Evolutionary conservation across 2,797 vertebrate genomes (phyloP), one percentile per base, ranked within the genome.

Genomic region (Notolabrus celidotus): DNA sequence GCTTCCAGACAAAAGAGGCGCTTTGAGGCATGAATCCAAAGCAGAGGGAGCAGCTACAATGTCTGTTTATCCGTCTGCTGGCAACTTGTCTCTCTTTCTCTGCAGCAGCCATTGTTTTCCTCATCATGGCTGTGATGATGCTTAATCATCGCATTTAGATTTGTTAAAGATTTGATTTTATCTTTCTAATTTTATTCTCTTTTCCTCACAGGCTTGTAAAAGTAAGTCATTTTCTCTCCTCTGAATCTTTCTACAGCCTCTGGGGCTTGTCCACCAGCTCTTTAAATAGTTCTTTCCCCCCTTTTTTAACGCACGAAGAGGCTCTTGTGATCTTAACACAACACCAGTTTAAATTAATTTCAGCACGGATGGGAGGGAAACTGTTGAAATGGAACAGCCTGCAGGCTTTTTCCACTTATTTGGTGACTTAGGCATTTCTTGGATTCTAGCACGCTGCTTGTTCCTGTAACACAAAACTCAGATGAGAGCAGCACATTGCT

Each of bases 341-440:
- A 88, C 88, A 88, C 85, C 82, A 85, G 82, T 88, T 91, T 73
- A 92, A 93, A 92, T 93, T 88, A 90, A 92, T 92, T 91, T 92
- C 80, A 80, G 76, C 82, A 71, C 5, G 52, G 74, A 88, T 82
- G 84, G 85, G 88, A 76, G 88, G 83, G 74, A 77, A 76, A 83
- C 75, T 79, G 88, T 83, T 88, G 88, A 89, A 91, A 86, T 90
- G 84, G 84, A 93, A 89, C 83, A 79, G 85, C 90, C 88, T 5
- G 74, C 77, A 80, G 87, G 83, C 77, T 83, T 89, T 90, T 90
- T 86, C 88, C 87, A 87, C 81, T 87, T 84, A 90, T 92, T 92
- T 89, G 82, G 89, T 92, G 89, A 92, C 86, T 92, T 86, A 74
- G 85, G 82, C 87, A 85, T 92, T 92, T 91, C 84, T 89, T 85